Conservation (phyloP, 2,888 invertebrate genomes). For the Cephus runcator region DNA sequence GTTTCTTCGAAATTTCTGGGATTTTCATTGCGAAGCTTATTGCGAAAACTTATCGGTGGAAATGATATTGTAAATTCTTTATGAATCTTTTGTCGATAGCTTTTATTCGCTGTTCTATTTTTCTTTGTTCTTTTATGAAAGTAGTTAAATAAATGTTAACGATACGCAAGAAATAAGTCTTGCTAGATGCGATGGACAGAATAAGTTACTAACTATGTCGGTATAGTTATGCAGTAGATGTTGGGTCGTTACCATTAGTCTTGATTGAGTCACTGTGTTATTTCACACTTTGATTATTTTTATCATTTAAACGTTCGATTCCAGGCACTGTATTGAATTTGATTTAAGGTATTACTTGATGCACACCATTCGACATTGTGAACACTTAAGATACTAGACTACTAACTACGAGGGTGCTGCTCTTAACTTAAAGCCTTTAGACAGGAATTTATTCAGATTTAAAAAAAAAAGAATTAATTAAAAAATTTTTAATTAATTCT, state of each 20-base stretch:
- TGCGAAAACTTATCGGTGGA: not conserved
- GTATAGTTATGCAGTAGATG: not conserved
- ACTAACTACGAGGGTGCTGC: not conserved
- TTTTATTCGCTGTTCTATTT: not conserved
- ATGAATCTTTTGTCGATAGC: not conserved
- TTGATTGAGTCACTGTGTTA: not conserved
- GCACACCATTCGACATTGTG: not conserved
- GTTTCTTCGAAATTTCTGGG: not conserved
- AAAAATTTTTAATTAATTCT: not conserved
- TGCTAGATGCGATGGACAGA: not conserved
- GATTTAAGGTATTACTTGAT: not conserved
- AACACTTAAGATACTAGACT: not conserved
- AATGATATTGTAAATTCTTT: not conserved
- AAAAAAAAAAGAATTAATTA: not conserved
- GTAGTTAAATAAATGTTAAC: conserved; percentile 2
- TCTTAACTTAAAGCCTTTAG: not conserved
- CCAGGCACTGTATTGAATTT: not conserved
- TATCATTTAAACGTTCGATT: not conserved
- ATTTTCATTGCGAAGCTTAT: not conserved
- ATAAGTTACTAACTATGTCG: conserved; percentile 13
- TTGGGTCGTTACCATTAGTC: not conserved
- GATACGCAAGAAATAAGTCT: not conserved
- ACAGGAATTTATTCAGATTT: not conserved
- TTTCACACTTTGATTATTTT: not conserved
- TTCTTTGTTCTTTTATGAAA: not conserved